Evolutionary conservation across 2,888 invertebrate species (phyloP), one percentile per base, ranked within the genome.

Genomic region (Acheta domesticus): DNA sequence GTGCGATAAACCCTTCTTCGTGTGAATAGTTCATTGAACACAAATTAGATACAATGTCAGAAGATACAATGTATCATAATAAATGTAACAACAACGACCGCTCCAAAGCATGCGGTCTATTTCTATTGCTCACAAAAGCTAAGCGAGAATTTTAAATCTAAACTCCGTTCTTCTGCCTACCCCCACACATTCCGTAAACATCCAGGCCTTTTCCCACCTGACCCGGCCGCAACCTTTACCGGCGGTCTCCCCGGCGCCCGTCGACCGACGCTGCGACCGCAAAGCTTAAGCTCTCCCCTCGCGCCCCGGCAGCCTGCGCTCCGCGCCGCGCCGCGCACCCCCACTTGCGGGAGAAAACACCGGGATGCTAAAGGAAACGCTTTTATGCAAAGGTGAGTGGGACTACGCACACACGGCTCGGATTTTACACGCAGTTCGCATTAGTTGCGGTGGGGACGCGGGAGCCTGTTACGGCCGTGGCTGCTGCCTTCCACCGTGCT

Each of bases 311-410:
- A 5, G 1, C 62, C 11, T 2, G 16, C 62, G 16, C 62, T 62
- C 62, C 11, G n/a, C 62, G 62, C 62, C 11, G n/a, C 62, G 62
- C 16, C 4, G 14, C 16, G n/a, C 62, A 11, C 62, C 14, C 62
- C 16, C 62, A 62, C 62, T 62, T 14, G n/a, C 62, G 62, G 16
- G 62, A 11, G 62, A 62, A 62, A 62, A 62, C 62, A 62, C 12
- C 62, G 16, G 12, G 62, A 62, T n/a, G 62, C 62, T 62, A 62
- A 62, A 62, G 62, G 62, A 62, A 62, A 19, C 62, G 62, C 62
- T 62, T 62, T 62, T 62, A 62, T 62, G 62, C 62, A 62, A 62
- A 62, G 62, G 62, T 62, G 62, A 62, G 62, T 62, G 62, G 16
- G 14, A n/a, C 62, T 62, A 14, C n/a, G 62, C 14, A 62, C 62